Evolutionary conservation across 2,888 invertebrate genomes (phyloP).

Genomic region (Scaptomyza cyrtandrae): DNA sequence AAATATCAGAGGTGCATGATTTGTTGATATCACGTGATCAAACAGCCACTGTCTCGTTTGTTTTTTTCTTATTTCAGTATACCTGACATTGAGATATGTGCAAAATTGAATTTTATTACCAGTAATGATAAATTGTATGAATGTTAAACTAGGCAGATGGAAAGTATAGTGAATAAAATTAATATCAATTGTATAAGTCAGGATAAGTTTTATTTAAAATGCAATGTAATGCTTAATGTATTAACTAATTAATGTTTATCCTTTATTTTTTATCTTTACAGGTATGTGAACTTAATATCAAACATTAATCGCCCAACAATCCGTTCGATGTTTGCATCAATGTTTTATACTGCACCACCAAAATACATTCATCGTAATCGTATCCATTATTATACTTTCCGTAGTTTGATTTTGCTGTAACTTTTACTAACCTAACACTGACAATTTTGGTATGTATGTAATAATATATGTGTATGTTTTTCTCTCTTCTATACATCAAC

Average conservation of each 20-base stretch:
- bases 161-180: too few relatives aligned
- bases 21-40: constrained; percentile 18
- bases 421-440: constrained; percentile 32
- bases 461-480: constrained; percentile 23
- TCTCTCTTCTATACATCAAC: constrained; percentile 18
- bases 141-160: background rate
- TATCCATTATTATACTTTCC: constrained; percentile 29
- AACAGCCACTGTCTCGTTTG: background rate
- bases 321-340: constrained; percentile 60
- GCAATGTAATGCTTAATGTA: too few relatives aligned
- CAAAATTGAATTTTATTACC: constrained; percentile 9
- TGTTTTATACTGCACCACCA: constrained; percentile 54
- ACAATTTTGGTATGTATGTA: constrained; percentile 13
- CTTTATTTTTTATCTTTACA: constrained; percentile 34
- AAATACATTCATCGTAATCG: constrained; percentile 26
- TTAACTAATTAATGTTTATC: background rate
- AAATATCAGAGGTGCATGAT: constrained; percentile 50
- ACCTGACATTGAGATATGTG: background rate
- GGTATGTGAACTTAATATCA: constrained; percentile 37
- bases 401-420: constrained; percentile 47
- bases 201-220: too few relatives aligned
- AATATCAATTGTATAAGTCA: too few relatives aligned
- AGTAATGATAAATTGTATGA: background rate
- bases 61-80: background rate
- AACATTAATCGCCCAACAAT: constrained; percentile 15